Evolutionary conservation across 2,113 vertebrate genomes (phyloP).

Genomic region (Tricholaema leucomelas): DNA sequence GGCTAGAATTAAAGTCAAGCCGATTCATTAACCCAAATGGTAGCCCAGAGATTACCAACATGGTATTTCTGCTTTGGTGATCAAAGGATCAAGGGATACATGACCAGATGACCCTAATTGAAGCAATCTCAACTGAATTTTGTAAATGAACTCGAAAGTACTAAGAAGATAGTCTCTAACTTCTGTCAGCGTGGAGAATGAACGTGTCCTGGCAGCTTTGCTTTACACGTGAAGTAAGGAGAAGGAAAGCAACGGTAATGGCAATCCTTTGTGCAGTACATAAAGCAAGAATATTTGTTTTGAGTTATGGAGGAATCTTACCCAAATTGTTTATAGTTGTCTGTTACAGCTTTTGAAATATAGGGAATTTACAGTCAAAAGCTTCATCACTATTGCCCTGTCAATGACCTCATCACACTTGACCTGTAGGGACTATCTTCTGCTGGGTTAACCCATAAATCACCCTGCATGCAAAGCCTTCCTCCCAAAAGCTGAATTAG

Average conservation of each 20-base stretch:
- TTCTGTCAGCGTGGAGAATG: slow-evolving; percentile 5
- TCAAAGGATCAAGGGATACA: slow-evolving; percentile 61
- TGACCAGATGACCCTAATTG: slow-evolving; percentile 74
- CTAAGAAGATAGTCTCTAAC: slow-evolving; percentile 24
- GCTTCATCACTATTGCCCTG: slow-evolving; percentile 40
- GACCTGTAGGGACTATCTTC: slow-evolving; percentile 67
- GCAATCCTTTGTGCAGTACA: neutral
- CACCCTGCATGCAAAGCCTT: slow-evolving; percentile 27
- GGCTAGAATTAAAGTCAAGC: slow-evolving; percentile 75
- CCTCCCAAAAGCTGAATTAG: slow-evolving; percentile 59
- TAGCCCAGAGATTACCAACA: slow-evolving; percentile 67
- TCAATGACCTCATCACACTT: slow-evolving; percentile 69
- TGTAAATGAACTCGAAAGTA: slow-evolving; percentile 45
- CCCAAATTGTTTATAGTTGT: slow-evolving; percentile 48
- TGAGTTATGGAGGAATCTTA: slow-evolving; percentile 21
- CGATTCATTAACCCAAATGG: slow-evolving; percentile 74
- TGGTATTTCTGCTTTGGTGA: slow-evolving; percentile 53
- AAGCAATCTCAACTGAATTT: slow-evolving; percentile 47
- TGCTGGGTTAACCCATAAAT: slow-evolving; percentile 60
- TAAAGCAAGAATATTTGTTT: slow-evolving; percentile 14
- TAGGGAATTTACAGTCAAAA: slow-evolving; percentile 51
- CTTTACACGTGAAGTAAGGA: neutral
- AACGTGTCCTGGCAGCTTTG: slow-evolving; percentile 9
- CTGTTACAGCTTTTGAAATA: slow-evolving; percentile 59
- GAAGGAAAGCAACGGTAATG: slow-evolving; percentile 3